Evolutionary conservation across 2,113 vertebrate species (phyloP).

Genomic region (Sylvia atricapilla): DNA sequence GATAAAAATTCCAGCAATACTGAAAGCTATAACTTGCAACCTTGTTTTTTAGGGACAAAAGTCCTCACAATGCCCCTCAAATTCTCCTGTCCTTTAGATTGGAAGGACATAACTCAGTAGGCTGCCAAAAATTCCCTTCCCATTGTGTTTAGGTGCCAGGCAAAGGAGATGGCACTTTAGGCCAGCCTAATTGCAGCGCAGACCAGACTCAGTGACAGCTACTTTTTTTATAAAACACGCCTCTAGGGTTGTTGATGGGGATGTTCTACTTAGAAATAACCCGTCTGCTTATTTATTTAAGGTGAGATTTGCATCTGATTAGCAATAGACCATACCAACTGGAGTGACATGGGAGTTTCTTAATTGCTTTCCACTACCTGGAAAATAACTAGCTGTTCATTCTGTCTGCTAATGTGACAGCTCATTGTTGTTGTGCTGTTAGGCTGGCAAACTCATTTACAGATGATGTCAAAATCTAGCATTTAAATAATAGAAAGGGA

Average conservation of each 20-base stretch:
- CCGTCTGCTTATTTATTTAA: not conserved
- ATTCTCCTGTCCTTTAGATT: not conserved
- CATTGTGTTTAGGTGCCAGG: not conserved
- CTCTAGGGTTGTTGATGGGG: not conserved
- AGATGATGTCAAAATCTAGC: not conserved
- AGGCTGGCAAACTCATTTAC: not conserved
- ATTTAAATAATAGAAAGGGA: not conserved
- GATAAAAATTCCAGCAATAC: not conserved
- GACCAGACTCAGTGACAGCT: not conserved
- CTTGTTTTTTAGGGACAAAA: not conserved
- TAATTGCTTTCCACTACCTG: not conserved
- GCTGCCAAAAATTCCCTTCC: not conserved
- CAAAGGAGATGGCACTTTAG: not conserved
- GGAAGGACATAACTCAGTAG: not conserved
- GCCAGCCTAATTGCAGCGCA: not conserved
- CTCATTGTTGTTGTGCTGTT: not conserved
- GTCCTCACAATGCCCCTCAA: not conserved
- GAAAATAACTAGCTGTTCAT: not conserved
- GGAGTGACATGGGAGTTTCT: not conserved
- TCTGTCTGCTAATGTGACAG: not conserved
- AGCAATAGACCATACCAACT: not conserved
- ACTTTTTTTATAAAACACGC: not conserved
- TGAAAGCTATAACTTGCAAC: not conserved
- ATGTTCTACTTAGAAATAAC: not conserved
- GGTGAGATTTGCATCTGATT: slow-evolving; percentile 22